These are phyloP conservation scores for Ptilonorhynchus violaceus DNA, from an alignment of 2,113 vertebrate genomes.

Conservation along the genomic window DNA sequence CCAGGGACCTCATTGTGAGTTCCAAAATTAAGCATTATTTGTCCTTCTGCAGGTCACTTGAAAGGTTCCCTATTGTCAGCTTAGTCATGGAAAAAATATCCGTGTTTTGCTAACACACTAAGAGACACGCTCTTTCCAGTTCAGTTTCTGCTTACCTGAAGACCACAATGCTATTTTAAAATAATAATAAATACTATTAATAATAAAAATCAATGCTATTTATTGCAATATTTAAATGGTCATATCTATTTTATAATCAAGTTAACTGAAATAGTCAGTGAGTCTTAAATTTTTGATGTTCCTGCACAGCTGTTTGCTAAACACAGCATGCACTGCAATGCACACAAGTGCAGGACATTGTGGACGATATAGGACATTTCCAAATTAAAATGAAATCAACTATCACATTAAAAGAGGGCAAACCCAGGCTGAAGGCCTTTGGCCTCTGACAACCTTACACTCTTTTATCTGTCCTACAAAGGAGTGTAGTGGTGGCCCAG, in stretches of 20 bases:
- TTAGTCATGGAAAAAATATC: background rate
- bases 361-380: background rate
- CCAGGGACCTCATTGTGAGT: background rate
- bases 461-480: background rate
- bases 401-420: background rate
- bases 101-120: background rate
- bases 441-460: background rate
- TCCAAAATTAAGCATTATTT: background rate
- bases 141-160: background rate
- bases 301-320: background rate
- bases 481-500: too few relatives aligned
- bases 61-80: background rate
- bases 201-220: background rate
- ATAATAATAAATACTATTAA: background rate
- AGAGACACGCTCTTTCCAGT: background rate
- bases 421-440: background rate
- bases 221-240: background rate
- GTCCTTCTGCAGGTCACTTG: background rate
- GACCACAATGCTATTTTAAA: background rate
- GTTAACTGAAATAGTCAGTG: background rate
- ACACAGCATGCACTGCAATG: accelerated
- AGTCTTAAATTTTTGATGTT: background rate
- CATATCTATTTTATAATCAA: background rate
- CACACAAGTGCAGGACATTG: background rate
- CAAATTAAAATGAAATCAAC: background rate